A percentile compares a stretch with the other conserved stretches of the same genome.
Conservation (phyloP, 2,113 vertebrate species). For the Gadus macrocephalus region DNA sequence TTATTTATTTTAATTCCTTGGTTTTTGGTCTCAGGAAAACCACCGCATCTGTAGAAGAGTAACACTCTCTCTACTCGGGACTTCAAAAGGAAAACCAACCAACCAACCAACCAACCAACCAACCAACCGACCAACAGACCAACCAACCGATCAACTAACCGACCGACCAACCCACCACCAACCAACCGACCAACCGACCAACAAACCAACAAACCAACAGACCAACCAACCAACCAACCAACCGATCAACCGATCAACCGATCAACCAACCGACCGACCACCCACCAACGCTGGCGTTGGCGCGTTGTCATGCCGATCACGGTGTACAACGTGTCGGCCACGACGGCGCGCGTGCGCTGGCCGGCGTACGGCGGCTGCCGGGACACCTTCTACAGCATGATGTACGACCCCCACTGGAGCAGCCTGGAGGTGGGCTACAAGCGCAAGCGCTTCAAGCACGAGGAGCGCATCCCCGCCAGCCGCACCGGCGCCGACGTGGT, state of each 20-base stretch:
- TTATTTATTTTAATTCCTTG: background rate
- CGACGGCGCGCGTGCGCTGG: slow-evolving; percentile 78
- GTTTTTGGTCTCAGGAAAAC: background rate
- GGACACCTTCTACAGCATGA: slow-evolving; percentile 85
- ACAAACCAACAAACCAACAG: too few relatives aligned
- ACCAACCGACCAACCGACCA: too few relatives aligned
- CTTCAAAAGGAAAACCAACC: too few relatives aligned
- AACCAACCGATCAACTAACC: too few relatives aligned
- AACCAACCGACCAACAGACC: too few relatives aligned
- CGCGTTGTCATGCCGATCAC: slow-evolving; percentile 67
- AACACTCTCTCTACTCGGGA: too few relatives aligned
- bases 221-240: too few relatives aligned
- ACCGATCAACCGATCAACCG: too few relatives aligned
- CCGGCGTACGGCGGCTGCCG: slow-evolving; percentile 68
- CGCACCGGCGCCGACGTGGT: slow-evolving; percentile 74
- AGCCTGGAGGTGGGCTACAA: slow-evolving; percentile 76
- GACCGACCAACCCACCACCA: too few relatives aligned
- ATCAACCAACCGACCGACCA: too few relatives aligned
- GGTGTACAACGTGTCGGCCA: slow-evolving; percentile 79
- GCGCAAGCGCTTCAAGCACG: slow-evolving; percentile 77
- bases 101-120: too few relatives aligned
- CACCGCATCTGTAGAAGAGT: background rate
- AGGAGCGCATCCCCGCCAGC: slow-evolving; percentile 79
- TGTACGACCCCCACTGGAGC: slow-evolving; percentile 87
- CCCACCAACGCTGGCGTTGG: too few relatives aligned